Evolutionary conservation across 2,113 vertebrate genomes (phyloP), one percentile per base, ranked within the genome.

Genomic region (Acrocephalus arundinaceus): DNA sequence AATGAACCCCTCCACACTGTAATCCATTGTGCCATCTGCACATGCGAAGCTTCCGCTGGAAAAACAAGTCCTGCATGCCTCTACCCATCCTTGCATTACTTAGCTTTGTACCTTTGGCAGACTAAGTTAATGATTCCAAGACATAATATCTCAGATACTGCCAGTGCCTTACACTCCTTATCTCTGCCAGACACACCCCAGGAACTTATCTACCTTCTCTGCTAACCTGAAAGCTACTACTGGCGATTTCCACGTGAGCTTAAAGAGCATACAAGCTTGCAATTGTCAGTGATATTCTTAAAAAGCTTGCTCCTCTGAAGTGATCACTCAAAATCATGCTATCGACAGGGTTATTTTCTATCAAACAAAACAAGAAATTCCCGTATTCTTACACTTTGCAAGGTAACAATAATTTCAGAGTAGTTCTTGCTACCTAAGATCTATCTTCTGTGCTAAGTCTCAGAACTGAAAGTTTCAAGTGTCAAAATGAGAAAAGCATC

Each of bases 391-490:
- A 72, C 49, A 87, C 74, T 88, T 92, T 5, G 1, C 68, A 91
- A 87, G 94, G 28, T 37, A 88, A 75, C 35, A 94, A 43, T 28
- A 73, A 90, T 86, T 94, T 96, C 48, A 96, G 54, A 80, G 57
- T 76, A 94, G 43, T 57, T 91, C 89, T 52, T 86, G 27, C 21
- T 86, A 72, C 39, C 18, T 24, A 87, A 54, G 55, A 59, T 71
- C 46, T 57, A 75, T 13, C 62, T 65, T 89, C 41, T 15, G 59
- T 33, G 59, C 8, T 65, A 89, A 66, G 30, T 81, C 19, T 90
- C 68, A 89, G 31, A 93, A 93, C 20, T 33, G 37, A 85, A 4
- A 72, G 59, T 49, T 94, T 96, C 39, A 84, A 52, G 24, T 59
- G 37, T 92, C 59, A 90, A 87, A 97, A 94, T 75, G 67, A 68